These are phyloP conservation scores for Trematocara nigrifrons DNA, from an alignment of 2,113 vertebrate species.

Conservation along the genomic window DNA sequence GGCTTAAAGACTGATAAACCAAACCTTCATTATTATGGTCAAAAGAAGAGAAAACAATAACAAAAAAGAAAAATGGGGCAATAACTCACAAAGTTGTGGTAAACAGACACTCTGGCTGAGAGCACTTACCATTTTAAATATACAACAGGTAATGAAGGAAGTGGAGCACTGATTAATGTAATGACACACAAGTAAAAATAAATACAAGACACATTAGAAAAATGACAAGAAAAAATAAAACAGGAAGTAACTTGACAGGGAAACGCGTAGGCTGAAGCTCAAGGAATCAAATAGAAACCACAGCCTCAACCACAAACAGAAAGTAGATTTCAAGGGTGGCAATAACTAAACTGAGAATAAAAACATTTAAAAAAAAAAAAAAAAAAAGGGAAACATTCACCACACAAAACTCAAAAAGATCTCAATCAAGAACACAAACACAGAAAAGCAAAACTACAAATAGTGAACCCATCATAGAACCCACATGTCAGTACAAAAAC, in stretches of 20 bases:
- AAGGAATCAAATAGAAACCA: not conserved
- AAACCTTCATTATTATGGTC: not conserved
- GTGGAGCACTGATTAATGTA: not conserved
- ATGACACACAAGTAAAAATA: not conserved
- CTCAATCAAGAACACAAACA: not conserved
- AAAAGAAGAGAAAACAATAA: not conserved
- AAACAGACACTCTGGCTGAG: not conserved
- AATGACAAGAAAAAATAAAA: not conserved
- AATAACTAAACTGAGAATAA: not conserved
- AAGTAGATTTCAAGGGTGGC: not conserved
- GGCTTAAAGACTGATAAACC: not conserved
- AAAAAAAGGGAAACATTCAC: not conserved
- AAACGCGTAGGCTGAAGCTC: fast-evolving
- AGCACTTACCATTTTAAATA: not conserved
- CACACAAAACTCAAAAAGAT: not conserved
- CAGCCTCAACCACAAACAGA: not conserved
- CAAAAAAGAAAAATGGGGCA: not conserved
- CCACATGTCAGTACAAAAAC: not conserved
- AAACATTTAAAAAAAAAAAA: not conserved
- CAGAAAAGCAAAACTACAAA: not conserved
- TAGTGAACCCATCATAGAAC: not conserved
- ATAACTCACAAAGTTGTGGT: not conserved
- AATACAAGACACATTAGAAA: not conserved
- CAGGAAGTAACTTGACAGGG: not conserved
- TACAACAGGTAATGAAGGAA: not conserved